Conservation (phyloP, 2,888 invertebrate species). For the Mesoligia furuncula region DNA sequence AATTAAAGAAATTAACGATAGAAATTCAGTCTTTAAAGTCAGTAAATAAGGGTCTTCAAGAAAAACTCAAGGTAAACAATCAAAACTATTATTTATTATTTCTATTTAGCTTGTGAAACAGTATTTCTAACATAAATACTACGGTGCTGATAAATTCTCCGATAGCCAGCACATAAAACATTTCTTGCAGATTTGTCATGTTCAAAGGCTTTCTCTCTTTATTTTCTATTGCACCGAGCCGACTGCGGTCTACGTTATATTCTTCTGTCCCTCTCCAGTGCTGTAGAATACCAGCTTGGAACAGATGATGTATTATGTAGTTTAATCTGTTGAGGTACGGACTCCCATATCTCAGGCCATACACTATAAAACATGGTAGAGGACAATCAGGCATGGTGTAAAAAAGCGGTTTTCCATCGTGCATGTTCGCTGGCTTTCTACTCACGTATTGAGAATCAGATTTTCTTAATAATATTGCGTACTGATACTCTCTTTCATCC, state of each 20-base stretch:
- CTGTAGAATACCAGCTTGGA: slow-evolving; percentile 88
- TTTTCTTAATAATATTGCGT: slow-evolving; percentile 87
- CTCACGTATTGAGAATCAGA: slow-evolving; percentile 81
- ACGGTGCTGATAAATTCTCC: slow-evolving; percentile 76
- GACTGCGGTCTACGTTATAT: slow-evolving; percentile 68
- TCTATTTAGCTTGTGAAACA: slow-evolving; percentile 52
- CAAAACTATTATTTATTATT: slow-evolving; percentile 28
- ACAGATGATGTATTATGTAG: slow-evolving; percentile 82
- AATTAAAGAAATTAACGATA: slow-evolving; percentile 85
- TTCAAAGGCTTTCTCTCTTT: slow-evolving; percentile 82
- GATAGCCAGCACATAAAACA: slow-evolving; percentile 79
- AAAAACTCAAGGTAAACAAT: slow-evolving; percentile 91
- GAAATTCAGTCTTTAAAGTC: slow-evolving; percentile 92
- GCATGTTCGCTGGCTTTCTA: slow-evolving; percentile 76
- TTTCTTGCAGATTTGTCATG: slow-evolving; percentile 85
- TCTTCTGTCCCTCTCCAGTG: slow-evolving; percentile 83
- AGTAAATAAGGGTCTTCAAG: slow-evolving; percentile 92
- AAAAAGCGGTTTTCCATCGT: slow-evolving; percentile 84
- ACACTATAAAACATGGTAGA: slow-evolving; percentile 90
- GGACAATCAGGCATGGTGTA: slow-evolving; percentile 88
- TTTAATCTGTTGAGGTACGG: slow-evolving; percentile 88
- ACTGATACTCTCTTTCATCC: slow-evolving; percentile 81
- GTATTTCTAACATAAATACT: slow-evolving; percentile 77
- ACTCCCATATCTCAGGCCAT: slow-evolving; percentile 90
- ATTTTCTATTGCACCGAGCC: slow-evolving; percentile 63